Conservation (phyloP, 1,140 invertebrate genomes). For the Coenobita brevimanus region DNA sequence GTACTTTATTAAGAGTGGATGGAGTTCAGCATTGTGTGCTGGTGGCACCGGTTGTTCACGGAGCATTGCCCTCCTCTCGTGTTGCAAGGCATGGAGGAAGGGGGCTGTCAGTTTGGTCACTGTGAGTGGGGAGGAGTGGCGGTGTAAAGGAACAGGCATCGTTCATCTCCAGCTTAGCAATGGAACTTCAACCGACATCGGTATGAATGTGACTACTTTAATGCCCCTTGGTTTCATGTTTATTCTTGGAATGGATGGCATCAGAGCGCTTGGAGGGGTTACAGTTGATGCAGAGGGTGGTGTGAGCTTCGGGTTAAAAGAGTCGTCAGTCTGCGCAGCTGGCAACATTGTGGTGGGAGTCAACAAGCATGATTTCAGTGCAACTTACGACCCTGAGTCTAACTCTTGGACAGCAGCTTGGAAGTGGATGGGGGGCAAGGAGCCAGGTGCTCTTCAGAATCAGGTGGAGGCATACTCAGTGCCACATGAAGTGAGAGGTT, state of each 20-base stretch:
- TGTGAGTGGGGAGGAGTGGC: constrained; percentile 29
- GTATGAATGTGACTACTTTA: constrained; percentile 3
- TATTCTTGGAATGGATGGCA: constrained; percentile 23
- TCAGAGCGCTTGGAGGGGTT: constrained; percentile 6
- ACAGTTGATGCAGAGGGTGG: neutral
- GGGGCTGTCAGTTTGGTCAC: neutral
- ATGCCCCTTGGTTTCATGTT: constrained; percentile 16
- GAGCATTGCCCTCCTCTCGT: neutral
- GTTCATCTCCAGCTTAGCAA: constrained; percentile 19
- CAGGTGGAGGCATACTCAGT: neutral
- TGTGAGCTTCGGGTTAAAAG: neutral
- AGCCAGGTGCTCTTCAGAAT: neutral
- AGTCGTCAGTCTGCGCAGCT: too few relatives aligned
- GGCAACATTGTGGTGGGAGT: neutral
- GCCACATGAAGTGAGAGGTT: neutral
- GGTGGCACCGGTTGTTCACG: neutral
- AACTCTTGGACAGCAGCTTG: neutral
- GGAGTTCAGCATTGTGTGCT: neutral
- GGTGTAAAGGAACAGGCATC: constrained; percentile 42
- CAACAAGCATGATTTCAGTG: constrained; percentile 1
- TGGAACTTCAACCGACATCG: neutral
- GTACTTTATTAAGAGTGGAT: neutral
- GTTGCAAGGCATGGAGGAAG: constrained; percentile 18
- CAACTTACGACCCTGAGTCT: neutral
- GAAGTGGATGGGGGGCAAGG: neutral